Conservation (phyloP, 1,140 invertebrate genomes). For the Episyrphus balteatus region DNA sequence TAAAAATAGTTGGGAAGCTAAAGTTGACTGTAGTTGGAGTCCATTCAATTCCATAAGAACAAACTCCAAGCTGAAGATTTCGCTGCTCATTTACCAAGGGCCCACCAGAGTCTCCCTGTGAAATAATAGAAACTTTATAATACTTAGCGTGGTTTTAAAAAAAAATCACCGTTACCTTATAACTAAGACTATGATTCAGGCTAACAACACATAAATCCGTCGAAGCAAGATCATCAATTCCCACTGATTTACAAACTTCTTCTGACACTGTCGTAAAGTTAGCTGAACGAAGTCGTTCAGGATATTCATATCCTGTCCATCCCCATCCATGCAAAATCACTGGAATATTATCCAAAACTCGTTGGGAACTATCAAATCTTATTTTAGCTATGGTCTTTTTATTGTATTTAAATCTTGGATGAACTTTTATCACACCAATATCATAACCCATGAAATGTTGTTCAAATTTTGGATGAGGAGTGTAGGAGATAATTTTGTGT, state of each 20-base stretch:
- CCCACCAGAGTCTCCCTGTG: constrained; percentile 62
- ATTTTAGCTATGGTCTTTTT: constrained; percentile 14
- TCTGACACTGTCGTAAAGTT: constrained; percentile 29
- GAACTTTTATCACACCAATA: constrained; percentile 24
- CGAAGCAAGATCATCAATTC: constrained; percentile 27
- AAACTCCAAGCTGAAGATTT: too few relatives aligned
- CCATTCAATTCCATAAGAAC: too few relatives aligned
- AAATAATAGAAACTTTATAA: neutral
- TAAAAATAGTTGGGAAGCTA: too few relatives aligned
- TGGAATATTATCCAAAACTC: constrained; percentile 16
- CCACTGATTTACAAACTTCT: constrained; percentile 20
- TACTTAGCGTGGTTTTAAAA: neutral
- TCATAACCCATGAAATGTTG: constrained; percentile 26
- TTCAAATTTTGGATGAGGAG: constrained; percentile 25
- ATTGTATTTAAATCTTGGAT: constrained; percentile 16
- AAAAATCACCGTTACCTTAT: constrained; percentile 5
- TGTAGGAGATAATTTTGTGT: constrained; percentile 13
- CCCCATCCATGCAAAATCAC: constrained; percentile 33
- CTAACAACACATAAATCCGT: constrained; percentile 39
- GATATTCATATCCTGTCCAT: constrained; percentile 13
- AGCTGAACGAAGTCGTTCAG: constrained; percentile 21
- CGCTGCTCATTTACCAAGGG: constrained; percentile 37
- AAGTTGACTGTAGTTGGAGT: too few relatives aligned
- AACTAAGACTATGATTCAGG: constrained; percentile 36
- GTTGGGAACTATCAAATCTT: constrained; percentile 13